Percentiles rank a stretch among this genome's conserved stretches.
Conservation (phyloP, 64 coral and sea anemone species). For the Actinia equina region DNA sequence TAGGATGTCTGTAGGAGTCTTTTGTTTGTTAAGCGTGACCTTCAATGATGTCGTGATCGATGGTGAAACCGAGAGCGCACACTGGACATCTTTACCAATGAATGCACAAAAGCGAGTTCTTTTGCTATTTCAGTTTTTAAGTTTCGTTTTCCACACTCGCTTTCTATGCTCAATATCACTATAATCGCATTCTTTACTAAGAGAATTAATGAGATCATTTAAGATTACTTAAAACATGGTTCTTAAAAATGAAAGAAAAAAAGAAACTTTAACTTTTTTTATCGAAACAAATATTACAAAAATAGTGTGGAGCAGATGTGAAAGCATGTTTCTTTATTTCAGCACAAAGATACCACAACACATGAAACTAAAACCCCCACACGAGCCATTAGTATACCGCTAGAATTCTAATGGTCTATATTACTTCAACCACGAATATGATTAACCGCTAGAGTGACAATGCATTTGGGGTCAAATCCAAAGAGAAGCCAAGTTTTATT, state of each 20-base stretch:
- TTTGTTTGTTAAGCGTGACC: neutral
- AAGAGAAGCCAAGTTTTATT: neutral
- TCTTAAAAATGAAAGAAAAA: neutral
- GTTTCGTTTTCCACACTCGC: neutral
- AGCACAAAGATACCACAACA: slow-evolving; percentile 15
- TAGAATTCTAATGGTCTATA: neutral
- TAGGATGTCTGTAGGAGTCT: neutral
- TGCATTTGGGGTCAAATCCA: neutral
- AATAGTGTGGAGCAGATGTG: neutral
- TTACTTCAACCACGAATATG: neutral
- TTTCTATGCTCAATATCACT: neutral
- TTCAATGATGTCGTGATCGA: neutral
- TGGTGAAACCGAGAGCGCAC: neutral
- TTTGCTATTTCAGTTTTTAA: neutral
- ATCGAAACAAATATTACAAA: neutral
- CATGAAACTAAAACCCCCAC: neutral
- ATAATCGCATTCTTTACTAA: neutral
- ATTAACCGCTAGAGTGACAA: slow-evolving; percentile 3
- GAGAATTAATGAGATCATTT: neutral
- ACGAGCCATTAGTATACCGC: slow-evolving; percentile 12
- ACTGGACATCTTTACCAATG: neutral
- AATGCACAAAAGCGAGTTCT: neutral
- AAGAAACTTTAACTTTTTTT: neutral
- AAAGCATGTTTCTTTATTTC: slow-evolving; percentile 2
- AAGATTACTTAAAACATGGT: neutral